Evolutionary conservation across 1,140 invertebrate species (phyloP), one percentile per base, ranked within the genome.

Genomic region (Chlorops oryzae): DNA sequence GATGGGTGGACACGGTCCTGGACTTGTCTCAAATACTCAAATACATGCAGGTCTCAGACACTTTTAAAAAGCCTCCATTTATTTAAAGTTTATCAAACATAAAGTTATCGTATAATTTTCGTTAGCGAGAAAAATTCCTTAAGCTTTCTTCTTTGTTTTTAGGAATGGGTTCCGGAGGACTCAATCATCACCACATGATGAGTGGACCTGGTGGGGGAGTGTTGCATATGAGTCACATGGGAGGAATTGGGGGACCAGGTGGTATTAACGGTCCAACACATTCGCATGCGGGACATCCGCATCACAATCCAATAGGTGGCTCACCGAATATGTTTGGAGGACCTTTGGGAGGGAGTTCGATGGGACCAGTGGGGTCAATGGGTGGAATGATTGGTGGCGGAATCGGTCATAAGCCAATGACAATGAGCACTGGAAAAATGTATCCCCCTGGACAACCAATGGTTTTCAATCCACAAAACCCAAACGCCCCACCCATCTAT

Each of bases 391-490:
- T 73, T 2, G 40, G 45, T 10, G 38, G 41, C 10, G 63, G 62
- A 1, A 76, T 74, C 42, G 54, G 63, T 1, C 63, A 60, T 24
- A 68, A 66, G 27, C 66, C 69, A 20, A 90, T 92, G 87, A 86
- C 89, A 59, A 88, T 92, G 41, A 88, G 87, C 73, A 87, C 88
- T 35, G 89, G 88, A 28, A 92, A 92, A 79, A 87, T 92, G 37
- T 97, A 97, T 77, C 94, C 94, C 41, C 86, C 88, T 4, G 92
- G 96, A 74, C 91, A 96, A 71, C 88, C 92, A 5, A 96, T 96
- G 92, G 90, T 98, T 27, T 96, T 96, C 67, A 98, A 98, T 74
- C 92, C 93, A 40, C 92, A 96, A 74, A 98, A 98, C 76, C 94
- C 94, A 1, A 97, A 96, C 75, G 94, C 92, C 24, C 94, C 94